A percentile compares a stretch with the other conserved stretches of the same genome.
Conservation (phyloP, 2,797 vertebrate species). For the Alfaro cultratus region DNA sequence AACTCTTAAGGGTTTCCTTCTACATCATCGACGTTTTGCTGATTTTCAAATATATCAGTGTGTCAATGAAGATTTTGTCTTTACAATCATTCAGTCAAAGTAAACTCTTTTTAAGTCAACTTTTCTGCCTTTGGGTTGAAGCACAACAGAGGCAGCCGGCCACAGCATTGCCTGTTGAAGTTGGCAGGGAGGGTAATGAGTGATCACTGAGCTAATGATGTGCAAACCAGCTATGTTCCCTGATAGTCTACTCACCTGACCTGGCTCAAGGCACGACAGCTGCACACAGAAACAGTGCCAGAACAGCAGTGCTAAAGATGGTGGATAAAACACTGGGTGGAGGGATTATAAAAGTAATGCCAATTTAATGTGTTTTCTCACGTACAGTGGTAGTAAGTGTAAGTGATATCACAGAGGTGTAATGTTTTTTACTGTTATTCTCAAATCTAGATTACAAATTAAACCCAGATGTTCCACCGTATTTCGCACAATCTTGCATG, state of each 20-base stretch:
- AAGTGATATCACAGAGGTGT: background rate
- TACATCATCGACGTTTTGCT: background rate
- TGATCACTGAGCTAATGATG: slow-evolving; percentile 70
- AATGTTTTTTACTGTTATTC: slow-evolving; percentile 16
- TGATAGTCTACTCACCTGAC: slow-evolving; percentile 46
- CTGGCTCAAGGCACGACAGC: slow-evolving; percentile 58
- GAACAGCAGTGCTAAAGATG: slow-evolving; percentile 30
- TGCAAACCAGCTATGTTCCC: slow-evolving; percentile 56
- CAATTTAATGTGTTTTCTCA: slow-evolving; percentile 10
- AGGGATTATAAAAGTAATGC: slow-evolving; percentile 3
- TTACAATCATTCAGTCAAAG: slow-evolving; percentile 3
- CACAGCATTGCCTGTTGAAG: slow-evolving; percentile 41
- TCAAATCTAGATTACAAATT: background rate
- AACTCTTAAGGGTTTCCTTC: background rate
- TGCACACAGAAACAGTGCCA: slow-evolving; percentile 55
- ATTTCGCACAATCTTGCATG: background rate
- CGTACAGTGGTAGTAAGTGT: slow-evolving; percentile 2
- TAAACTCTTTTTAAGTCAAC: slow-evolving; percentile 13
- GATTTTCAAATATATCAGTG: background rate
- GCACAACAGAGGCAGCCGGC: slow-evolving; percentile 21
- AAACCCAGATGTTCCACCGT: background rate
- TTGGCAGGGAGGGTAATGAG: slow-evolving; percentile 53
- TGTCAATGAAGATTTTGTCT: background rate
- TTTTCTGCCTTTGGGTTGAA: slow-evolving; percentile 6
- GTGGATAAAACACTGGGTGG: slow-evolving; percentile 11